Evolutionary conservation across 2,888 invertebrate genomes (phyloP).

Genomic region (Myopa tessellatipennis): DNA sequence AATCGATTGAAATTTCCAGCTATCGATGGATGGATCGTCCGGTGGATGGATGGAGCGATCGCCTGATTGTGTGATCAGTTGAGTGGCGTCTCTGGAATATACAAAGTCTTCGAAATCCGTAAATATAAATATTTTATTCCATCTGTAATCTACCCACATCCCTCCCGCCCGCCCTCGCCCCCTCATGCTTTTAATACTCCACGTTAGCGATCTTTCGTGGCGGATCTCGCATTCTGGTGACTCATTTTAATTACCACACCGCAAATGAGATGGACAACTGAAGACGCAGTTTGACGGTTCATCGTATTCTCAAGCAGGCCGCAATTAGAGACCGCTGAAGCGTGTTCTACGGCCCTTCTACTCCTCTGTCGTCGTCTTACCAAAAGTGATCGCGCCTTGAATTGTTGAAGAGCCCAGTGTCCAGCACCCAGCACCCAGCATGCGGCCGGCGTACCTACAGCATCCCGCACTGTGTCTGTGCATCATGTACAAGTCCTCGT

Average conservation of each 20-base stretch:
- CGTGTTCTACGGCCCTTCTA: conserved; percentile 48
- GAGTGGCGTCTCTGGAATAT: background rate
- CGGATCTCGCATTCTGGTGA: conserved; percentile 1
- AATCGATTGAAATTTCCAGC: conserved; percentile 47
- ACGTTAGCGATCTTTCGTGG: background rate
- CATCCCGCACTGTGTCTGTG: background rate
- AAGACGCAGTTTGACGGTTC: conserved; percentile 10
- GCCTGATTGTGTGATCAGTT: background rate
- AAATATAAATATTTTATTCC: background rate
- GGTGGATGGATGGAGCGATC: background rate
- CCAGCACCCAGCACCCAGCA: background rate
- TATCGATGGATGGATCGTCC: conserved; percentile 42
- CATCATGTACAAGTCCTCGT: conserved; percentile 13
- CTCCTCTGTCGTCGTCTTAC: background rate
- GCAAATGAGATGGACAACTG: conserved; percentile 19
- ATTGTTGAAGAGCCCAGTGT: background rate
- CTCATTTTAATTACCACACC: conserved; percentile 26
- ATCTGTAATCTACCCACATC: background rate
- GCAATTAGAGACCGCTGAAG: conserved; percentile 62
- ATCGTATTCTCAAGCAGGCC: conserved; percentile 41
- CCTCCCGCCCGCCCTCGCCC: background rate
- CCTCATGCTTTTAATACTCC: background rate
- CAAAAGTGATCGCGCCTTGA: background rate
- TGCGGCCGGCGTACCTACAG: background rate
- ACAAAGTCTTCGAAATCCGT: background rate